Evolutionary conservation across 2,888 invertebrate genomes (phyloP), one percentile per base, ranked within the genome.

Genomic region (Yponomeuta evonymella): DNA sequence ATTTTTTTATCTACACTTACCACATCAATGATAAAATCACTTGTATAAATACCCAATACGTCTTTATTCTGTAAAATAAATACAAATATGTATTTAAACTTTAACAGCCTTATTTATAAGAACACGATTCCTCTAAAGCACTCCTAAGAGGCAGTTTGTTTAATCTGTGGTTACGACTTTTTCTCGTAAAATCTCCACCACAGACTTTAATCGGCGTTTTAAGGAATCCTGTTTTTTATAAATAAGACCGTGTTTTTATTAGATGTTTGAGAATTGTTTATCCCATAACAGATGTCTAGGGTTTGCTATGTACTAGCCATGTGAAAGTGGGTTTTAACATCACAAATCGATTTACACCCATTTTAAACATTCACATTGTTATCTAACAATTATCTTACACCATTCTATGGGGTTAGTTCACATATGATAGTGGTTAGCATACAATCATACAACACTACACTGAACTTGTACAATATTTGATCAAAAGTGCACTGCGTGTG

Each of bases 31-130:
- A 12, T 58, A 58, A 58, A 58, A 15, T 58, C 51, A 12, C 12
- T 58, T 58, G 51, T 15, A 15, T 51, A 51, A 33, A 2, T 2
- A 1, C 51, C 51, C 51, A 58, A 15, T 15, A 23, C 0, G 51
- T 58, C 51, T 58, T 58, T 58, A 58, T 58, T 58, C 51, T 58
- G 51, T 58, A 15, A 58, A 58, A 58, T 58, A 58, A 58, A 58
- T 58, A 15, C 51, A 15, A 58, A 58, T 58, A 15, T 58, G 51
- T 15, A 58, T 15, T 58, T 15, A 58, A 12, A 58, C 12, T 2
- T 15, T 58, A 23, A 23, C 23, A 23, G 23, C 23, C 23, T 23
- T 23, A 23, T 23, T 23, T 23, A 23, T 23, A 23, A 23, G 23
- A 23, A 23, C 23, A 23, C 23, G 23, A 23, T 23, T 23, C 23